phyloP scores from a whole-genome alignment of 1,140 invertebrate genomes.

The Eueides isabella region DNA sequence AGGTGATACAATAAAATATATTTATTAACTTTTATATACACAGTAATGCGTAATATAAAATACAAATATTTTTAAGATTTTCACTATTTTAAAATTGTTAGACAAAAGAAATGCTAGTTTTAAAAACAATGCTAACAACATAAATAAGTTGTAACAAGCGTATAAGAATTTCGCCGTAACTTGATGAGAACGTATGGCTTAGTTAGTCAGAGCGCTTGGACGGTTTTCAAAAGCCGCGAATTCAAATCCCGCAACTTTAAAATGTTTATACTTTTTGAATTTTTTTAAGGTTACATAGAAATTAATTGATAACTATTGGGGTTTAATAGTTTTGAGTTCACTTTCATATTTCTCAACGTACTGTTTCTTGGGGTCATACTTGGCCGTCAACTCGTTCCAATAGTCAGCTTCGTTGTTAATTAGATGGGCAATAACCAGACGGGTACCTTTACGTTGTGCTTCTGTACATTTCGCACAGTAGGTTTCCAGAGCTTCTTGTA shows the following conservation, averaged over 20 bases:
- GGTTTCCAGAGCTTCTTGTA: conserved; percentile 85
- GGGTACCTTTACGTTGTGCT: conserved; percentile 81
- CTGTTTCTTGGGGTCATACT: conserved; percentile 84
- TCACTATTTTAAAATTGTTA: too few relatives aligned
- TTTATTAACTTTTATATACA: not conserved
- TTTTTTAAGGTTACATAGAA: not conserved
- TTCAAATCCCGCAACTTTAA: too few relatives aligned
- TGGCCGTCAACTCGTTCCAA: conserved; percentile 83
- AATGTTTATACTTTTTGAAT: too few relatives aligned
- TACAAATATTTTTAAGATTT: too few relatives aligned
- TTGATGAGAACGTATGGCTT: too few relatives aligned
- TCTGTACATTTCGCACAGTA: conserved; percentile 85
- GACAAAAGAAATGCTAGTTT: too few relatives aligned
- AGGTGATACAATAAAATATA: not conserved
- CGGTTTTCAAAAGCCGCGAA: too few relatives aligned
- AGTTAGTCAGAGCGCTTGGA: too few relatives aligned
- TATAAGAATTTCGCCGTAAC: too few relatives aligned
- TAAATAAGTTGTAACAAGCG: too few relatives aligned
- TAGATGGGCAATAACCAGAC: conserved; percentile 81
- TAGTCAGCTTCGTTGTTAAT: conserved; percentile 83
- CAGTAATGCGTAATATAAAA: not conserved
- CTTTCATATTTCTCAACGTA: conserved; percentile 83
- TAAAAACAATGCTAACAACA: too few relatives aligned
- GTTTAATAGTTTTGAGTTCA: conserved; percentile 49
- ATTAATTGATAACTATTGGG: not conserved